Evolutionary conservation across 2,113 vertebrate genomes (phyloP).

Genomic region (Archilochus colubris): DNA sequence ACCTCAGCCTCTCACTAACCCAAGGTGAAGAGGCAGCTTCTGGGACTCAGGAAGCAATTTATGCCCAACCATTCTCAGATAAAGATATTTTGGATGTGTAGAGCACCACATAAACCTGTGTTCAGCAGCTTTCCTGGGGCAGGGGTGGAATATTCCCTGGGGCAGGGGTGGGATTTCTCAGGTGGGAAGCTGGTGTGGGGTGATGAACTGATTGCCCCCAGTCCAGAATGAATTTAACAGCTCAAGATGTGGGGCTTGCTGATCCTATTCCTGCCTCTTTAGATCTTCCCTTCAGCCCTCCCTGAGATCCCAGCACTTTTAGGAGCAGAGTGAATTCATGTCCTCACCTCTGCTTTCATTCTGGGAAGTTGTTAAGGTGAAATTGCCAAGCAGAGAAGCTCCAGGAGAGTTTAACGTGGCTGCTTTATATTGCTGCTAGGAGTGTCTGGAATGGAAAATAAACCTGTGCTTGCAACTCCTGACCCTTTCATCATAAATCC

Average conservation of each 20-base stretch:
- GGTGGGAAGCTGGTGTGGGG: background rate
- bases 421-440: slow-evolving; percentile 54
- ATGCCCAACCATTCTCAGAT: background rate
- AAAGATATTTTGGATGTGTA: background rate
- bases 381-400: slow-evolving; percentile 55
- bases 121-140: background rate
- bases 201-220: background rate
- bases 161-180: background rate
- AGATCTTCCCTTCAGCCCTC: background rate
- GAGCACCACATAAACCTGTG: background rate
- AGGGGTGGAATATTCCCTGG: background rate
- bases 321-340: background rate
- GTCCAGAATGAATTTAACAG: background rate
- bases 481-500: slow-evolving; percentile 68
- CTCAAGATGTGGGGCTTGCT: background rate
- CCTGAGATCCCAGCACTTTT: background rate
- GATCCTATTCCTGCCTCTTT: background rate
- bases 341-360: slow-evolving; percentile 18
- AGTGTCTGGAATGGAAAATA: slow-evolving; percentile 70
- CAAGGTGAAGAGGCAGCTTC: background rate
- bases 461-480: slow-evolving; percentile 57
- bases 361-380: slow-evolving; percentile 45
- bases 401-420: slow-evolving; percentile 54
- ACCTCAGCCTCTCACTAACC: background rate
- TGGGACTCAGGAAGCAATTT: background rate